Evolutionary conservation across 2,113 vertebrate genomes (phyloP).

Genomic region (Forbesichthys papilliferus): DNA sequence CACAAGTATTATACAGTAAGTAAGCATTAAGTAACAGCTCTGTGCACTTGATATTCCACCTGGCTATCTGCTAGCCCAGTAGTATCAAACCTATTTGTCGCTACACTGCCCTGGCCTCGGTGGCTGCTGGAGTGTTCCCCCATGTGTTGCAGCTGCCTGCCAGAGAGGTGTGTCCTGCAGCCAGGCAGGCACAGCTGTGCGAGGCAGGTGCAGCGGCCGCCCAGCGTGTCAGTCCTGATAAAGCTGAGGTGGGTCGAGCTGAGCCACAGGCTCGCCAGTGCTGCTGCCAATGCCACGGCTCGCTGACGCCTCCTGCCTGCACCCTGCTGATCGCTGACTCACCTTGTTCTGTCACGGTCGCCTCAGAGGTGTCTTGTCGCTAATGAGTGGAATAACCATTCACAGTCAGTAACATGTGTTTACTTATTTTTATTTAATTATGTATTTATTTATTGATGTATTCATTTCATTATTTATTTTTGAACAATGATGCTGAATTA

Average conservation of each 20-base stretch:
- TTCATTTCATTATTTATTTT: no score
- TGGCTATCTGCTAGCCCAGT: constrained; percentile 16
- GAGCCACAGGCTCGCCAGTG: constrained; percentile 30
- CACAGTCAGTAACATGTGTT: neutral
- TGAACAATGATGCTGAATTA: neutral
- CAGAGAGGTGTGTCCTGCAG: constrained; percentile 17
- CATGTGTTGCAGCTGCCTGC: constrained; percentile 43
- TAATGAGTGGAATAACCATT: neutral
- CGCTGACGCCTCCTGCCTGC: constrained; percentile 19
- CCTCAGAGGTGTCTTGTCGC: neutral
- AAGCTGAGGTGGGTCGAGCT: constrained; percentile 42
- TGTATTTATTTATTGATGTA: no score
- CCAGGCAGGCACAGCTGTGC: constrained; percentile 48
- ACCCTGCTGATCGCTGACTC: neutral
- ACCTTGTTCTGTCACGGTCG: neutral
- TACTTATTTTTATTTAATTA: neutral
- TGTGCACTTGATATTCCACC: constrained; percentile 7
- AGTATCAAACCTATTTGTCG: constrained; percentile 45
- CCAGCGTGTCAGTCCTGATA: constrained; percentile 53
- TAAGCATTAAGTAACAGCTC: constrained; percentile 28
- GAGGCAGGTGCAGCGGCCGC: constrained; percentile 40
- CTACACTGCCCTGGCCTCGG: constrained; percentile 22
- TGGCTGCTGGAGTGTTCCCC: constrained; percentile 31
- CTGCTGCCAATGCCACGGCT: constrained; percentile 35
- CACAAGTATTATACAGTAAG: constrained; percentile 26